Evolutionary conservation across 2,797 vertebrate species (phyloP), one percentile per base, ranked within the genome.

Genomic region (Eutrigla gurnardus): DNA sequence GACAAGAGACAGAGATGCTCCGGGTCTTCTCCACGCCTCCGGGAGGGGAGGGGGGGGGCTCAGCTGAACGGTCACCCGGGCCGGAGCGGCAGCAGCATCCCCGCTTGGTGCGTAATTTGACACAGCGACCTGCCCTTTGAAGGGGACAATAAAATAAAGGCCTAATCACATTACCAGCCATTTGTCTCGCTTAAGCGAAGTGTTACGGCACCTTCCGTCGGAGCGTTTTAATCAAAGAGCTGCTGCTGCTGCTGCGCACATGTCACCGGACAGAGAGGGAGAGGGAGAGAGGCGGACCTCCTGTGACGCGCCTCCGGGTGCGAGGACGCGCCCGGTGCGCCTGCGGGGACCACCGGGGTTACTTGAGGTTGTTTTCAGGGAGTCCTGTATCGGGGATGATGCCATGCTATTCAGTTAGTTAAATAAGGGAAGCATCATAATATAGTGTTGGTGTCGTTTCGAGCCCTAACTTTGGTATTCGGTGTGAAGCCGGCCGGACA

Each of bases 181-280:
- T 95, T 93, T 95, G 94, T 91, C 92, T 90, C 92, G 84, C 92
- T 89, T 81, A 82, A 88, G 75, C 63, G 77, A 88, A 80, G 90
- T 89, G 91, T 89, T 84, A 71, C 91, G 13, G 68, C 89, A 85
- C 91, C 86, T 91, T 87, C 85, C 89, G 83, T 39, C 17, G 25
- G 62, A 12, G 73, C 32, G 66, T 68, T 82, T 85, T 65, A 88
- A 85, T 84, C 88, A 80, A 82, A 67, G 67, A 66, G 79, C 81
- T 50, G 3, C 40, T 39, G 52, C 70, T 42, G 65, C 72, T 52
- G 73, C 73, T 63, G 70, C 43, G 46, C 86, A 75, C 57, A 77
- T 50, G 73, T 54, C 77, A 18, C 10, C 66, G 7, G 78, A 25
- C 25, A 25, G 25, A 25, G 25, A 25, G 25, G 2, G 25, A 25